Percentiles rank a stretch among this genome's conserved stretches.
Conservation (phyloP, 2,797 vertebrate genomes). For the Falco rusticolus region DNA sequence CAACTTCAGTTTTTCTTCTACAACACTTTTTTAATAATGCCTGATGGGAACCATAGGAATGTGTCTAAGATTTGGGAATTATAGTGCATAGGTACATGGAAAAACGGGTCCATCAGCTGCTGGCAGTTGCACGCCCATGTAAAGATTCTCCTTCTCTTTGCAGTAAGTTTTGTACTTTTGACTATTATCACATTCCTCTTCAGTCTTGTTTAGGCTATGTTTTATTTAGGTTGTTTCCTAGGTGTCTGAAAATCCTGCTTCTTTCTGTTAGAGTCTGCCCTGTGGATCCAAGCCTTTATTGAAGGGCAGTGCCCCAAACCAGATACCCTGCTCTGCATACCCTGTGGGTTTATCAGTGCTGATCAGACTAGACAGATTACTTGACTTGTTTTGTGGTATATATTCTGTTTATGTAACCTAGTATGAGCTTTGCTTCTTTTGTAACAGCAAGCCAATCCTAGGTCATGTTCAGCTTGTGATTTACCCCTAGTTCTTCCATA, state of each 20-base stretch:
- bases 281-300: neutral
- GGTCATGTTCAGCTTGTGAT: neutral
- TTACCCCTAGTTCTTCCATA: neutral
- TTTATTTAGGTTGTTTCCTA: neutral
- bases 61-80: neutral
- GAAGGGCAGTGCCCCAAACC: neutral
- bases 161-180: neutral
- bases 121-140: neutral
- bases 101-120: neutral
- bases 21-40: neutral
- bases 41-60: neutral
- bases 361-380: neutral
- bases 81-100: neutral
- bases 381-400: neutral
- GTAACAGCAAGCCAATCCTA: neutral
- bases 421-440: neutral
- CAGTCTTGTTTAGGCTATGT: neutral
- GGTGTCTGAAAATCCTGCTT: neutral
- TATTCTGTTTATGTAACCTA: neutral
- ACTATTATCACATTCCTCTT: neutral
- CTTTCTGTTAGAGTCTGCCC: neutral
- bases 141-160: neutral
- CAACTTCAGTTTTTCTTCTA: neutral
- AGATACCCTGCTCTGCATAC: neutral
- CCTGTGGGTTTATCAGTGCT: neutral